These are phyloP conservation scores for Kryphioiulus occultus DNA, from an alignment of 2,888 invertebrate genomes.

Conservation along the genomic window DNA sequence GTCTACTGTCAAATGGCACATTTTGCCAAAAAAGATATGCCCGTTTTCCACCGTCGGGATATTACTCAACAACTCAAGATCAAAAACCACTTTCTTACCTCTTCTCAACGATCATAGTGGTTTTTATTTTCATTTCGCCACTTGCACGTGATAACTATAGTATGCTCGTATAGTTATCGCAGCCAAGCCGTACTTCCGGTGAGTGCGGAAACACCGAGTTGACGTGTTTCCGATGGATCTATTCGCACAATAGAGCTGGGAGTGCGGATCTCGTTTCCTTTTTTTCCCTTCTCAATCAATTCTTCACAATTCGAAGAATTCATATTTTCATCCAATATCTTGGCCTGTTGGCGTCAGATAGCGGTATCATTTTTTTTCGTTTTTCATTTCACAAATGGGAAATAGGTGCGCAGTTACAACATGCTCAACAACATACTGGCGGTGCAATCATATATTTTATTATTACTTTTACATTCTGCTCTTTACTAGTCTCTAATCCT, in stretches of 20 bases:
- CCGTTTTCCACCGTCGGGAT: not conserved
- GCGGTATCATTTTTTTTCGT: not conserved
- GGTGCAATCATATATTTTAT: not conserved
- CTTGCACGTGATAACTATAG: conserved; percentile 6
- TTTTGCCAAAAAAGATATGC: not conserved
- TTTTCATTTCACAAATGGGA: conserved; percentile 27
- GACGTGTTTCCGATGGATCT: conserved; percentile 42
- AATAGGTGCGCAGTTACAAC: not conserved
- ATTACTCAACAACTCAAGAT: not conserved
- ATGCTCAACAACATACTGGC: not conserved
- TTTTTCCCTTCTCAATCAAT: conserved; percentile 35
- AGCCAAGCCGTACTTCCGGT: conserved; percentile 43
- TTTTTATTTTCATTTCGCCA: not conserved
- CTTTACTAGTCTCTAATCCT: no score
- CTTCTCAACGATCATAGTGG: not conserved
- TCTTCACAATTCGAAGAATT: conserved; percentile 37
- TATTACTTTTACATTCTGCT: not conserved
- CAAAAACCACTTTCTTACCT: conserved; percentile 40
- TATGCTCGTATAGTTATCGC: conserved; percentile 17
- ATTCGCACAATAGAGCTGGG: not conserved
- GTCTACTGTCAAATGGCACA: not conserved
- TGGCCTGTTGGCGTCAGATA: conserved; percentile 39
- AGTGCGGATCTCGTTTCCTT: conserved; percentile 30
- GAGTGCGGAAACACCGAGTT: conserved; percentile 37
- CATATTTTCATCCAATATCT: conserved; percentile 31